Evolutionary conservation across 2,797 vertebrate genomes (phyloP).

Genomic region (Sebastes variabilis): DNA sequence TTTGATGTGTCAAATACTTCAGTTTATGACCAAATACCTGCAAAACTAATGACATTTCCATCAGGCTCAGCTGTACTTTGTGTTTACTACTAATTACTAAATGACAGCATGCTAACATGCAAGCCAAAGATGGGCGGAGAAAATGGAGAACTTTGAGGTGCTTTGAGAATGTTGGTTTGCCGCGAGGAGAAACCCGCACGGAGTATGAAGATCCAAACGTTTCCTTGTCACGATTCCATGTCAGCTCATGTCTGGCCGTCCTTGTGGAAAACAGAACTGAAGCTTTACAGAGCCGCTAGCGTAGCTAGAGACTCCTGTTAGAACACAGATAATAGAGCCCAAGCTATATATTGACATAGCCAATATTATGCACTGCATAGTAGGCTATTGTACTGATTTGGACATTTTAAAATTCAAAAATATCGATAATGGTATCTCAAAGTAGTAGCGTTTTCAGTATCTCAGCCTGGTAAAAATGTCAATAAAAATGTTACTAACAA

Average conservation of each 20-base stretch:
- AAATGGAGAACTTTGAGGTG: no score
- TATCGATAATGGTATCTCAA: background rate
- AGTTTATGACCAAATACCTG: background rate
- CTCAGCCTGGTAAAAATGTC: background rate
- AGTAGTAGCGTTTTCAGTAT: background rate
- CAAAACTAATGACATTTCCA: background rate
- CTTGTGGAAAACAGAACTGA: no score
- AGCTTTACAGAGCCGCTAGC: background rate
- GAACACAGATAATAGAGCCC: background rate
- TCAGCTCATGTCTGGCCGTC: no score
- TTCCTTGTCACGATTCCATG: no score
- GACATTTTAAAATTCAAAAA: background rate
- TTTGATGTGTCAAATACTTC: background rate
- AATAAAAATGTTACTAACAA: background rate
- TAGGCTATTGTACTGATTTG: background rate
- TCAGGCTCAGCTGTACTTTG: background rate
- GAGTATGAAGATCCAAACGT: no score
- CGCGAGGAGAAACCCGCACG: no score
- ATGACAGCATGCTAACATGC: background rate
- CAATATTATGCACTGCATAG: background rate
- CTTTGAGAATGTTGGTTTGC: no score
- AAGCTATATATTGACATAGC: background rate
- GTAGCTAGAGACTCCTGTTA: background rate
- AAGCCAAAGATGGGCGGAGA: background rate
- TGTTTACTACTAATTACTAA: background rate